Percentiles rank a stretch among this genome's conserved stretches.
Conservation (phyloP, 2,888 invertebrate species). For the Agrilus mali region DNA sequence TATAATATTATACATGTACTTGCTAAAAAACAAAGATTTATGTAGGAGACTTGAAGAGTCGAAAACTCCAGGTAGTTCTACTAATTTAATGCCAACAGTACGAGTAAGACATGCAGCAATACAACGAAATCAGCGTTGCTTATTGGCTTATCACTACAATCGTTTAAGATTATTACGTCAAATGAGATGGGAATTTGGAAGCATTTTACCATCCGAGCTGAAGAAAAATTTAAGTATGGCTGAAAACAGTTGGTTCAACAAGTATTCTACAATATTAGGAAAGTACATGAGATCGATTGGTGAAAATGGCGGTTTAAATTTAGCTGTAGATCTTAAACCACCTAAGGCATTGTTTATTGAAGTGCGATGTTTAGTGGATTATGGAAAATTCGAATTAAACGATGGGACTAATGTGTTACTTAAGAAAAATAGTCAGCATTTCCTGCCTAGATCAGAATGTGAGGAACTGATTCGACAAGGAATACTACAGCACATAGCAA, state of each 20-base stretch:
- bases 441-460: slow-evolving; percentile 76
- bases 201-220: slow-evolving; percentile 77
- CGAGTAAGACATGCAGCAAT: slow-evolving; percentile 76
- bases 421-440: slow-evolving; percentile 85
- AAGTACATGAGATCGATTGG: slow-evolving; percentile 85
- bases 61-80: slow-evolving; percentile 1
- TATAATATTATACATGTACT: neutral
- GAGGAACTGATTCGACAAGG: slow-evolving; percentile 86
- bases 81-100: slow-evolving; percentile 50
- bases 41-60: slow-evolving; percentile 8
- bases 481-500: slow-evolving; percentile 62
- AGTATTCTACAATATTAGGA: slow-evolving; percentile 75
- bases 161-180: slow-evolving; percentile 68
- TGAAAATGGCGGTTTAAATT: slow-evolving; percentile 68
- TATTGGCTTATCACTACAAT: slow-evolving; percentile 72
- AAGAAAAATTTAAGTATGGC: slow-evolving; percentile 64
- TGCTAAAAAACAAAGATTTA: slow-evolving; percentile 6
- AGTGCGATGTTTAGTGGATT: slow-evolving; percentile 80
- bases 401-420: slow-evolving; percentile 84
- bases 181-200: slow-evolving; percentile 94
- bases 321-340: slow-evolving; percentile 77
- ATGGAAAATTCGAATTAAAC: slow-evolving; percentile 87
- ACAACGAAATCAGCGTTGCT: slow-evolving; percentile 80
- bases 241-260: slow-evolving; percentile 79
- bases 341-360: slow-evolving; percentile 88